Evolutionary conservation across 2,888 invertebrate genomes (phyloP).

Genomic region (Himalopsyche japonica): DNA sequence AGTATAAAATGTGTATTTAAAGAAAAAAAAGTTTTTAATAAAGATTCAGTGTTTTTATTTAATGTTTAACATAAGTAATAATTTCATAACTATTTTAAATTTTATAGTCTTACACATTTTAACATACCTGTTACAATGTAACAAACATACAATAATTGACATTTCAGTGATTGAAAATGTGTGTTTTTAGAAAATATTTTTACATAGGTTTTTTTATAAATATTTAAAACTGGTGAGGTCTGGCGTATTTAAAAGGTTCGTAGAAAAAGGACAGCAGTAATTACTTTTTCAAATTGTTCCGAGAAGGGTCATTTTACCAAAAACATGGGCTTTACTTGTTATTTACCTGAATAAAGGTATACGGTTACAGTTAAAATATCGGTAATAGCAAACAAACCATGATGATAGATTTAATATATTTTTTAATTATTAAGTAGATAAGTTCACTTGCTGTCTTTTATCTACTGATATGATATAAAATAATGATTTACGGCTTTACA

Average conservation of each 20-base stretch:
- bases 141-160: not conserved
- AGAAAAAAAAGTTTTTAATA: not conserved
- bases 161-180: not conserved
- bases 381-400: not conserved
- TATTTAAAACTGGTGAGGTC: too few species aligned
- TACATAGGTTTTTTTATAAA: too few species aligned
- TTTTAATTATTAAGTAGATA: not conserved
- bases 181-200: not conserved
- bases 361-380: not conserved
- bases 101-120: not conserved
- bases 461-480: not conserved
- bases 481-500: not conserved
- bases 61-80: not conserved
- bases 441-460: not conserved
- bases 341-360: not conserved
- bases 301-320: too few species aligned
- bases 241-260: too few species aligned
- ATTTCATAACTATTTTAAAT: not conserved
- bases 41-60: not conserved
- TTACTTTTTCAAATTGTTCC: too few species aligned
- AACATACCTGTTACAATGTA: not conserved
- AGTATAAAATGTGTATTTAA: not conserved
- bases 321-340: not conserved
- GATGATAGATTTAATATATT: not conserved
- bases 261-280: too few species aligned